These are phyloP conservation scores for Lepidochrysops patricia DNA, from an alignment of 2,888 invertebrate genomes.

Conservation along the genomic window DNA sequence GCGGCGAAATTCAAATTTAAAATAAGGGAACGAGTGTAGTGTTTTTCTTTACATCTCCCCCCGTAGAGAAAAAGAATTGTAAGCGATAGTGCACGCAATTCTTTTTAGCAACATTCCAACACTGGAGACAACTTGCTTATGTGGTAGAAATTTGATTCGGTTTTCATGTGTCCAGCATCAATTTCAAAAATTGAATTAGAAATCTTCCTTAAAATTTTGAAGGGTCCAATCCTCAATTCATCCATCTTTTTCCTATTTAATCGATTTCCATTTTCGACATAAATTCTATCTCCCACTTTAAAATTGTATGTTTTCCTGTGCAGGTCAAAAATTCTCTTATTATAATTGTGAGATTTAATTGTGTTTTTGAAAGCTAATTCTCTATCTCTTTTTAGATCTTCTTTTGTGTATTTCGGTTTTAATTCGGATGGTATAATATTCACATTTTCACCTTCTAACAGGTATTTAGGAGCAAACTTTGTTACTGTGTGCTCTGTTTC, in stretches of 20 bases:
- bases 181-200: constrained; percentile 28
- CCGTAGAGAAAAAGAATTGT: not conserved
- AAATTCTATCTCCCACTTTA: constrained; percentile 23
- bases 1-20: too few species aligned
- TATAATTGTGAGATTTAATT: constrained; percentile 24
- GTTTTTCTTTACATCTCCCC: not conserved
- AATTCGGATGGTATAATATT: constrained; percentile 14
- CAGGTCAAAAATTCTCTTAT: constrained; percentile 24
- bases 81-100: not conserved
- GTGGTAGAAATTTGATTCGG: constrained; percentile 23
- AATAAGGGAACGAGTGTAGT: too few species aligned
- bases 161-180: constrained; percentile 25
- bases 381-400: constrained; percentile 19
- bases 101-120: not conserved
- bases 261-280: constrained; percentile 27
- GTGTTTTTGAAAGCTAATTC: constrained; percentile 26
- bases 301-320: constrained; percentile 20
- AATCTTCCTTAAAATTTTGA: constrained; percentile 23
- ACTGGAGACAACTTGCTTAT: constrained; percentile 24
- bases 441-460: not conserved
- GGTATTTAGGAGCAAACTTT: constrained; percentile 28
- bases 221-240: constrained; percentile 26
- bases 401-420: not conserved
- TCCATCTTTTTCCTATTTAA: constrained; percentile 29
- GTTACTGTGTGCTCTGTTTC: constrained; percentile 30